Evolutionary conservation across 1,140 invertebrate species (phyloP).

Genomic region (Ladona fulva): DNA sequence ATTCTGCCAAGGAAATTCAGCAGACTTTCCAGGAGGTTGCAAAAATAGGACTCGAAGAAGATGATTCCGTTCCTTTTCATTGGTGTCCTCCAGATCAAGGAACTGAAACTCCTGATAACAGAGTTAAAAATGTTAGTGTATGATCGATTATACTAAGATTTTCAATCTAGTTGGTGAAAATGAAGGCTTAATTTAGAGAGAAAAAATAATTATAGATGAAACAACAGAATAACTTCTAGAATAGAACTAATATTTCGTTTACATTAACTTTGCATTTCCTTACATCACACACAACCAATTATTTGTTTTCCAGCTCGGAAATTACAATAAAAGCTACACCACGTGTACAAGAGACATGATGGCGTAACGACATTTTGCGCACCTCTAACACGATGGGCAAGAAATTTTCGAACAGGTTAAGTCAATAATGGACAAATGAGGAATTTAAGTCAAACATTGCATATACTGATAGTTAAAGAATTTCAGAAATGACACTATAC

Average conservation of each 20-base stretch:
- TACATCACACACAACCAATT: too few species aligned
- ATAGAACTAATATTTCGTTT: too few species aligned
- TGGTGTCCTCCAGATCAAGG: constrained; percentile 1
- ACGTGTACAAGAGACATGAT: constrained; percentile 1
- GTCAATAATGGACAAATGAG: background rate
- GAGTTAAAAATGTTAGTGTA: background rate
- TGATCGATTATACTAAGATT: background rate
- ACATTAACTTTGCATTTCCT: too few species aligned
- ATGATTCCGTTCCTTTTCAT: constrained; percentile 1
- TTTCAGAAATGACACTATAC: background rate
- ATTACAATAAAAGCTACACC: background rate
- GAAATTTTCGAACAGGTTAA: background rate
- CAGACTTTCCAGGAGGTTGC: background rate
- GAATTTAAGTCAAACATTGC: background rate
- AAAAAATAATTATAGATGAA: background rate
- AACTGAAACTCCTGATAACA: background rate
- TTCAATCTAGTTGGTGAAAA: background rate
- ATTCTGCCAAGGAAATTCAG: background rate
- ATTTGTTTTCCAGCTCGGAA: background rate
- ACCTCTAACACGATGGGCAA: background rate
- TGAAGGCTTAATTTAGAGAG: background rate
- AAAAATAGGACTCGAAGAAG: background rate
- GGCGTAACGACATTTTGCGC: constrained; percentile 6
- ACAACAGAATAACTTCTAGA: background rate
- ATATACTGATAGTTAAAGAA: background rate